Evolutionary conservation across 2,797 vertebrate species (phyloP), one percentile per base, ranked within the genome.

Genomic region (Coilia nasus): DNA sequence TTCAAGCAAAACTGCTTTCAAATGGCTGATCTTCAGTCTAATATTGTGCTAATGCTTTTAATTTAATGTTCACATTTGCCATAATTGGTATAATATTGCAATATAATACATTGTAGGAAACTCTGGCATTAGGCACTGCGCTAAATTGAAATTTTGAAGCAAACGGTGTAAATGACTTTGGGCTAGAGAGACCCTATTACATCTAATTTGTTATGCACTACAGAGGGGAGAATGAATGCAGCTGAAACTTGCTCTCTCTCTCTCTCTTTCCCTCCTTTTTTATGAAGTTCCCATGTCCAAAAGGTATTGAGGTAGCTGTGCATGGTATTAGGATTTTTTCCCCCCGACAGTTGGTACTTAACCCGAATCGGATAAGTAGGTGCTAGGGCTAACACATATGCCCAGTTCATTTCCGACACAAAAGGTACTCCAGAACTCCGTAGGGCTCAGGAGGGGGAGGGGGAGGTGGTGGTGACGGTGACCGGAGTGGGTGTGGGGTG

Each of bases 141-240:
- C 96, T 96, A 97, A 97, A 97, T 97, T 97, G 97, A 97, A 97
- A 97, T 96, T 97, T 96, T 96, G 96, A 97, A 96, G 96, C 94
- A 95, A 97, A 96, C 94, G 94, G 94, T 96, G 93, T 95, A 96
- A 97, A 96, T 95, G 96, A 96, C 96, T 97, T 94, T 94, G 95
- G 96, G 96, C 95, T 94, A 92, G 95, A 96, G 94, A 94, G 96
- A 96, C 95, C 95, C 96, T 97, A 97, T 98, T 97, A 98, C 97
- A 97, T 97, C 96, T 97, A 97, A 98, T 99, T 98, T 98, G 97
- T 96, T 97, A 97, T 97, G 97, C 97, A 96, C 96, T 92, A 85
- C 96, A 97, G 96, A 96, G 96, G 96, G 96, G 96, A 91, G 96
- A 96, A 97, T 97, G 94, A 96, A 97, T 96, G 96, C 94, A 93